Conservation (phyloP, 2,113 vertebrate genomes). For the Budorcas taxicolor region DNA sequence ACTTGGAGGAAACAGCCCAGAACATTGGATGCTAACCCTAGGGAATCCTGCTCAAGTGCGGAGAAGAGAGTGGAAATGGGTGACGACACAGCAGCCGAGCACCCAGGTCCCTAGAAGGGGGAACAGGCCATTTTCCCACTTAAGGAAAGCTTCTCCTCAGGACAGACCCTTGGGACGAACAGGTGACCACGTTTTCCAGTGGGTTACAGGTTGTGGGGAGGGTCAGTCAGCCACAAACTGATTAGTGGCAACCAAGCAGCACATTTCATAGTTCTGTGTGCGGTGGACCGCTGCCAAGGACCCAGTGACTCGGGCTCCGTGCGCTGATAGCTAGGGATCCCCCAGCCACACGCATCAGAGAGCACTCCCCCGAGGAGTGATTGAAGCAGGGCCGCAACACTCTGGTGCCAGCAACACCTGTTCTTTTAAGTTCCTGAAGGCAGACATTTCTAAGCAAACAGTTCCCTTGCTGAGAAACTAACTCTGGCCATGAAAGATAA, state of each 20-base stretch:
- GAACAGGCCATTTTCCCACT: background rate
- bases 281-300: background rate
- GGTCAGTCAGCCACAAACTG: background rate
- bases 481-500: background rate
- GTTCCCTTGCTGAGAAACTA: background rate
- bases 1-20: background rate
- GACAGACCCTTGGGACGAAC: background rate
- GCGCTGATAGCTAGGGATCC: background rate
- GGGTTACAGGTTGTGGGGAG: background rate
- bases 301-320: conserved; percentile 6
- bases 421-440: background rate
- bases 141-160: background rate
- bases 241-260: background rate
- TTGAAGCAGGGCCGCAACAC: background rate
- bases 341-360: background rate
- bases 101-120: background rate
- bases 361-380: background rate
- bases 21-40: background rate
- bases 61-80: background rate
- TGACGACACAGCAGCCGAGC: background rate
- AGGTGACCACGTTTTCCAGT: background rate
- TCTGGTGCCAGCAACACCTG: background rate
- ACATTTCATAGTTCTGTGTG: background rate
- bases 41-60: background rate
- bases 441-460: background rate